A percentile compares a stretch with the other conserved stretches of the same genome.
Conservation (phyloP, 2,113 vertebrate species). For the Plectropomus leopardus region DNA sequence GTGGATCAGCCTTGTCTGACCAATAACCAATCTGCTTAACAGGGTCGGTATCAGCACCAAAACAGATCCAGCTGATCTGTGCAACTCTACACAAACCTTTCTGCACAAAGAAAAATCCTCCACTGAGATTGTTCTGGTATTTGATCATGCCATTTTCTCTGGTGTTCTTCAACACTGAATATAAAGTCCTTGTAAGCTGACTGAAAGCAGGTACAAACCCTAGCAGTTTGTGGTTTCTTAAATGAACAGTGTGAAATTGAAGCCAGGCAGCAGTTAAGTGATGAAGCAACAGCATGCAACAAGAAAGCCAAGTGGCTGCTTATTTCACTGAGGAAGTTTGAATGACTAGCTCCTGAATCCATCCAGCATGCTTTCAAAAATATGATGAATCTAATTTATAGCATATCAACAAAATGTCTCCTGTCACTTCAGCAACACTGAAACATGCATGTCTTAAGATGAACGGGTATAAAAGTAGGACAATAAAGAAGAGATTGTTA, state of each 20-base stretch:
- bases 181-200: conserved; percentile 14
- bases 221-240: conserved; percentile 10
- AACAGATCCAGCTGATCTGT: background rate
- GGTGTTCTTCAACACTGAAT: conserved; percentile 2
- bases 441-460: conserved; percentile 11
- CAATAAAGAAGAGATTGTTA: background rate
- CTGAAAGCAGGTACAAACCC: background rate
- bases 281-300: conserved; percentile 50
- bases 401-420: conserved; percentile 16
- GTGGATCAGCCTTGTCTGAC: background rate
- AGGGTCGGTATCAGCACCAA: background rate
- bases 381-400: conserved; percentile 21
- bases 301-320: conserved; percentile 10
- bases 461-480: background rate
- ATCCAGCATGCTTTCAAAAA: conserved; percentile 22
- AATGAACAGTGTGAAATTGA: conserved; percentile 32
- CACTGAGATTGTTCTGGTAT: background rate
- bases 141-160: background rate
- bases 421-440: background rate
- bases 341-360: background rate
- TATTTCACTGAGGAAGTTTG: conserved; percentile 19
- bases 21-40: background rate
- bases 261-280: conserved; percentile 28
- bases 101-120: background rate
- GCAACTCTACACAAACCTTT: conserved; percentile 2